Conservation (phyloP, 2,113 vertebrate species). For the Neotoma lepida region DNA sequence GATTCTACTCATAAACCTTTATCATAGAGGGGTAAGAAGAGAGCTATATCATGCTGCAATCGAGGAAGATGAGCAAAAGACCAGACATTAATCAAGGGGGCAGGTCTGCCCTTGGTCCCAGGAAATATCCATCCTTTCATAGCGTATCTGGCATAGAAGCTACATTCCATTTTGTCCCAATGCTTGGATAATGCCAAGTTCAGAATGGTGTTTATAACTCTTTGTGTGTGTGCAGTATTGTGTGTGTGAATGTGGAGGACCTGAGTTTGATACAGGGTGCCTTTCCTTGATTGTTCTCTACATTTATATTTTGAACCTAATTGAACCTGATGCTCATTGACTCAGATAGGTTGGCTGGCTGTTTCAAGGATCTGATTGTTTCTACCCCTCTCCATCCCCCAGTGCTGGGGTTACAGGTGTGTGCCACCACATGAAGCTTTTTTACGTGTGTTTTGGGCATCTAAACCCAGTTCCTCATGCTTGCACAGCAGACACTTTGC, state of each 20-base stretch:
- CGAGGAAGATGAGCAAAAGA: neutral
- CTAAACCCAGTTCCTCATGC: neutral
- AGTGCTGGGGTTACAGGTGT: neutral
- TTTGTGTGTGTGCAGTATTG: neutral
- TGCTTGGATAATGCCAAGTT: constrained; percentile 42
- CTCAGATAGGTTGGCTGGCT: neutral
- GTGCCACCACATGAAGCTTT: neutral
- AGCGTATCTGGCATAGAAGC: neutral
- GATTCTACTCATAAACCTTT: neutral
- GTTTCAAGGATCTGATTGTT: neutral
- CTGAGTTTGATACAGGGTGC: neutral
- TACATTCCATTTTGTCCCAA: constrained; percentile 17
- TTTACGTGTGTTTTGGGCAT: neutral
- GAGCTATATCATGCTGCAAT: neutral
- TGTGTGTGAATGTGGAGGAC: neutral
- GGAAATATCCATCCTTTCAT: neutral
- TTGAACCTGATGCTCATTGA: neutral
- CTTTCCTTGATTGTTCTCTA: neutral
- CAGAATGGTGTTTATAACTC: constrained; percentile 39
- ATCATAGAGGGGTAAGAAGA: neutral
- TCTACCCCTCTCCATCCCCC: neutral
- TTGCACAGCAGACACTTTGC: neutral
- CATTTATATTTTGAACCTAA: neutral
- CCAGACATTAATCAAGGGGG: neutral
- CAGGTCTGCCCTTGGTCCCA: neutral